Base-by-base conservation (phyloP, 2,888 invertebrate species). In the Thereva unica region DNA sequence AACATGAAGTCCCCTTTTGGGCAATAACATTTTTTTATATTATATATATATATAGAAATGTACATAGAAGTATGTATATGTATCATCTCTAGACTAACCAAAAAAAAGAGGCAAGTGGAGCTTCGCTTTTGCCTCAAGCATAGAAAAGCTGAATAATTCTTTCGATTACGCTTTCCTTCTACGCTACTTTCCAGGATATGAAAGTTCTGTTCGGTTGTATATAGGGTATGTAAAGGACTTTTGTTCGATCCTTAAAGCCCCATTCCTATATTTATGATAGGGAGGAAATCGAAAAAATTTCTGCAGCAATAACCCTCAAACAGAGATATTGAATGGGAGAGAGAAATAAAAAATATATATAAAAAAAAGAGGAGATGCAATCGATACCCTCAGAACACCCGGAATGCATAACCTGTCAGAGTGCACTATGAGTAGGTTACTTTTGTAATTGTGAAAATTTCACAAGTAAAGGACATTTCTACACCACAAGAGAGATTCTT, bases 281-380 rank as follows among this genome's bases (percentile, higher is more conserved):
- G 47, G 34, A 38, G 47, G 41, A 41, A 59, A 59, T 45, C 57
- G 45, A 37, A 59, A 47, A 59, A 59, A 49, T 59, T 59, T 59
- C 59, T 59, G 59, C 59, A 59, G 59, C 59, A 59, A 59, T 59
- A 59, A 59, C 49, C 47, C 37, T 59, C 47, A 59, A 23, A 23
- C 23, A 23, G 23, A 23, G 23, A 23, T 23, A 23, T 23, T 23
- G 23, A 23, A 23, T 23, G 23, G 23, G 23, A 23, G 23, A 23
- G 23, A 23, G 23, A 2, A 23, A 23, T 23, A 23, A 23, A 23
- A n/a, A n/a, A n/a, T n/a, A n/a, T n/a, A n/a, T n/a, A n/a, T n/a
- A n/a, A n/a, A 23, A 23, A 23, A 23, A 23, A 23, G 23, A 23
- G 23, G 23, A 23, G 2, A 23, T 23, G 23, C 23, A 23, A 23